Percentiles rank a stretch among this genome's conserved stretches.
Evolutionary conservation across 2,888 invertebrate genomes (phyloP).

Genomic region (Hedya salicella): DNA sequence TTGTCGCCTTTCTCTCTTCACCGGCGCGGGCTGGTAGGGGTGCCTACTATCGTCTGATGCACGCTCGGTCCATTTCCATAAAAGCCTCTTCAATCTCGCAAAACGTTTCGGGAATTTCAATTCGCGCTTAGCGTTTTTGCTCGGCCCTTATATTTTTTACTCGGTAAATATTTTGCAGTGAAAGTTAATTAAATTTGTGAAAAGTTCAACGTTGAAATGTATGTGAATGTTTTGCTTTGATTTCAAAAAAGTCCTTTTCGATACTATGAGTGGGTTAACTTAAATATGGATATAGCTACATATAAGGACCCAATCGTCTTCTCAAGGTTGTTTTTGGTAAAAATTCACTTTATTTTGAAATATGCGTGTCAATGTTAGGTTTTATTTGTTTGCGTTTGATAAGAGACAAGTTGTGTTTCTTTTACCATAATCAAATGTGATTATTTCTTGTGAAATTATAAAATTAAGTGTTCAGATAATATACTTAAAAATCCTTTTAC

Average conservation of each 20-base stretch:
- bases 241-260: background rate
- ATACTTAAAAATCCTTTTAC: too few species aligned
- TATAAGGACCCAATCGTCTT: too few species aligned
- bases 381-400: too few species aligned
- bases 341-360: too few species aligned
- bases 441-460: too few species aligned
- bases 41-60: conserved; percentile 70
- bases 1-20: conserved; percentile 49
- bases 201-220: conserved; percentile 27
- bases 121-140: conserved; percentile 77
- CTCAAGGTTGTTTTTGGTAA: too few species aligned
- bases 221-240: background rate
- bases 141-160: conserved; percentile 50
- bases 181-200: conserved; percentile 33
- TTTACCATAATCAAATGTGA: too few species aligned
- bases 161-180: conserved; percentile 50
- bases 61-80: conserved; percentile 82
- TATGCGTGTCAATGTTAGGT: too few species aligned
- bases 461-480: too few species aligned
- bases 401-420: too few species aligned
- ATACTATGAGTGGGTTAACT: background rate
- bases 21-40: conserved; percentile 23
- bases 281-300: too few species aligned
- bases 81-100: conserved; percentile 84
- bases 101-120: conserved; percentile 83